Evolutionary conservation across 2,888 invertebrate genomes (phyloP), one percentile per base, ranked within the genome.

Genomic region (Tanytarsus gracilentus): DNA sequence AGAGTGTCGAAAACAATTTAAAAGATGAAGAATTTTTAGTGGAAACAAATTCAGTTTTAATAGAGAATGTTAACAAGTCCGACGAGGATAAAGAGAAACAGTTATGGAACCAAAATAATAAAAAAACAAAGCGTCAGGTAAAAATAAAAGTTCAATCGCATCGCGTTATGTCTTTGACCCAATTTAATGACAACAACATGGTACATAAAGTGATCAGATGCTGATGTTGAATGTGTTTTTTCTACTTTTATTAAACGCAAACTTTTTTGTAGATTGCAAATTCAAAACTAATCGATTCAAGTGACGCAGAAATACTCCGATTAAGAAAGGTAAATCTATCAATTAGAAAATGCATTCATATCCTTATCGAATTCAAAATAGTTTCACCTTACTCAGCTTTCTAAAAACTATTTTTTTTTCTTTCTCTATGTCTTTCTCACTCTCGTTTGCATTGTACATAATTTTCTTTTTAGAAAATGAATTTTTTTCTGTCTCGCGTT

Each of bases 221-320:
- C 36, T 36, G 18, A 16, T 23, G 23, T 18, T 44, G 18, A 44
- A 23, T 44, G 14, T 44, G 11, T 23, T 18, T 44, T 44, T 23
- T 14, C 33, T 33, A 36, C 16, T 36, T 36, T 36, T 16, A 14
- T 16, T 36, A 14, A n/a, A n/a, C n/a, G 16, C n/a, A 36, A 44
- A 23, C 11, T 44, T 23, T 44, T 44, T n/a, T n/a, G n/a, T n/a
- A n/a, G 11, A 44, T 23, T 44, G 44, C 21, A 44, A 44, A 44
- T 44, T 18, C 11, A 23, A 18, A 16, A 11, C 18, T 44, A 23
- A 23, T 23, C 44, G 16, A 18, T 33, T 55, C 55, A 9, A 48
- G 27, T 40, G 58, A 58, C 30, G 58, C 48, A 25, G 58, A 58
- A 58, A 58, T 58, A 29, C 29, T 58, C 30, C 58, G 58, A 8